Conservation (phyloP, 2,113 vertebrate species). For the Platichthys flesus region DNA sequence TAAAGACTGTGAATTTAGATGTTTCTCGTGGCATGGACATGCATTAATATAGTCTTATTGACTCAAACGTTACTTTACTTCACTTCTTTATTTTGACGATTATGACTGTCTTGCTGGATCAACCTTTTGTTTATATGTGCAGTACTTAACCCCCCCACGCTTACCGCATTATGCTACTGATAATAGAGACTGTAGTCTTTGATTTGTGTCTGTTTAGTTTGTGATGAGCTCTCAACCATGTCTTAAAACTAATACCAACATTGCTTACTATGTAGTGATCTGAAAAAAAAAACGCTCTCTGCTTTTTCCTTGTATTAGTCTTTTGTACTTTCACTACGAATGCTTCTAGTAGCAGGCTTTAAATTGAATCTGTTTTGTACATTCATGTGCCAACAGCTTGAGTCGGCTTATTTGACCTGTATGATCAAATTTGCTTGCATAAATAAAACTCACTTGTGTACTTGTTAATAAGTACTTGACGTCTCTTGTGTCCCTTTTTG, state of each 20-base stretch:
- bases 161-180: conserved; percentile 89
- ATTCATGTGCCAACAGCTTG: conserved; percentile 99
- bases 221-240: conserved; percentile 93
- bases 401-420: conserved; percentile 99
- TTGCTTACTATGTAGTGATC: conserved; percentile 79
- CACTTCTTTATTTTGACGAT: conserved; percentile 80
- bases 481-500: conserved; percentile 39
- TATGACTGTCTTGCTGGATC: conserved; percentile 87
- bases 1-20: conserved; percentile 92
- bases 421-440: conserved; percentile 98
- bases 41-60: conserved; percentile 91
- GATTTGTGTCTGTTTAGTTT: conserved; percentile 93
- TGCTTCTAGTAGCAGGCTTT: conserved; percentile 97
- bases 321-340: conserved; percentile 99
- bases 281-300: conserved; percentile 79
- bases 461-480: conserved; percentile 84
- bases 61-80: conserved; percentile 80
- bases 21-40: conserved; percentile 98
- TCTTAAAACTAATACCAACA: conserved; percentile 89
- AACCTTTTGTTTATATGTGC: conserved; percentile 91
- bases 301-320: conserved; percentile 92
- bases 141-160: conserved; percentile 88
- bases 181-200: conserved; percentile 95
- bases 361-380: conserved; percentile 98
- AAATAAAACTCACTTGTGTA: conserved; percentile 98